Percentiles rank a stretch among this genome's conserved stretches.
Evolutionary conservation across 2,113 vertebrate genomes (phyloP).

Genomic region (Mus spicilegus): DNA sequence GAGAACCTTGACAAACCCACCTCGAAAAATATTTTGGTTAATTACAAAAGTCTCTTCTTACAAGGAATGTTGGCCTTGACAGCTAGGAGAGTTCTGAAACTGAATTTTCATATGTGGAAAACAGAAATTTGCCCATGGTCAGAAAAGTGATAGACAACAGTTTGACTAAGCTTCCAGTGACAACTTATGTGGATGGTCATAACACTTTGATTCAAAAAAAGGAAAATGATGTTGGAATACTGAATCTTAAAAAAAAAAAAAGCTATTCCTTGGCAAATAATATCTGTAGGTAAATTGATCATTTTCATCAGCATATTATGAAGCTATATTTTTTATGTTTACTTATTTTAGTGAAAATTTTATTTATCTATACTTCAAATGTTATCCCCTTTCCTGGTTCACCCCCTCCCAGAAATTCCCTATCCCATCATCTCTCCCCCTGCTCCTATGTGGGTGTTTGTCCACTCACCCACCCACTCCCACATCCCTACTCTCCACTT

Average conservation of each 20-base stretch:
- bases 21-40: background rate
- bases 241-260: slow-evolving; percentile 81
- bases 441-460: too few species aligned
- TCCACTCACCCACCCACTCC: too few species aligned
- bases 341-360: too few species aligned
- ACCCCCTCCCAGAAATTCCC: too few species aligned
- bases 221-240: slow-evolving; percentile 94
- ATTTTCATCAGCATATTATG: slow-evolving; percentile 88
- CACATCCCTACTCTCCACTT: too few species aligned
- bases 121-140: slow-evolving; percentile 94
- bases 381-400: too few species aligned
- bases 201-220: slow-evolving; percentile 91
- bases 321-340: slow-evolving; percentile 89
- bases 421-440: too few species aligned
- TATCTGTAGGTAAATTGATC: slow-evolving; percentile 93
- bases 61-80: background rate
- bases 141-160: slow-evolving; percentile 93
- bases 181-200: slow-evolving; percentile 91
- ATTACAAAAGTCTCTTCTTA: background rate
- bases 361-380: too few species aligned
- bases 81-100: fast-evolving
- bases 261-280: slow-evolving; percentile 91
- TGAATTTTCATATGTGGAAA: slow-evolving; percentile 91
- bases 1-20: background rate
- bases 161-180: slow-evolving; percentile 93